A percentile compares a stretch with the other conserved stretches of the same genome.
Evolutionary conservation across 2,113 vertebrate genomes (phyloP).

Genomic region (Platycercus adscitus): DNA sequence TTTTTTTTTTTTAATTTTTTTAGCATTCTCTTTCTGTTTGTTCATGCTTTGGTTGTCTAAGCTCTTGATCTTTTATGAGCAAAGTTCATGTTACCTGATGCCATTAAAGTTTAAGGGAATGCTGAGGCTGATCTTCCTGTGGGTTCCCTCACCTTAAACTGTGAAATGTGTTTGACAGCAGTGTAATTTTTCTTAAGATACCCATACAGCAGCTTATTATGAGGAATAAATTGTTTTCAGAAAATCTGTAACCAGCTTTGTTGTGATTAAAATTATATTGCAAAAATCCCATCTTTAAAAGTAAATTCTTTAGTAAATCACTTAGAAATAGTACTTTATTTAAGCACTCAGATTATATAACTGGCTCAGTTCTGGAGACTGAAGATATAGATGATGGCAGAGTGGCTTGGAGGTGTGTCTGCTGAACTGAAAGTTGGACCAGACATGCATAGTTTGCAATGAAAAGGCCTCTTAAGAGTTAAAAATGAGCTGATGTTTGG

Average conservation of each 20-base stretch:
- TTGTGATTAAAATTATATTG: background rate
- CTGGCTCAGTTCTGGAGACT: background rate
- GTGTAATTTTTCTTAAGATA: background rate
- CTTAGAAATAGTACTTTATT: background rate
- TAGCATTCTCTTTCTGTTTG: background rate
- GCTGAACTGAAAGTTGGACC: background rate
- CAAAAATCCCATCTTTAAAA: background rate
- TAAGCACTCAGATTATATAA: background rate
- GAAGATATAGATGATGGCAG: background rate
- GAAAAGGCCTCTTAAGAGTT: background rate
- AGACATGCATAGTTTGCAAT: accelerated
- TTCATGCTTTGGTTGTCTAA: background rate
- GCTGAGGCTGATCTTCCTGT: background rate
- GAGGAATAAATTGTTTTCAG: background rate
- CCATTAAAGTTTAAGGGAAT: background rate
- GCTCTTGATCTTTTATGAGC: background rate
- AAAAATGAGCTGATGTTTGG: background rate
- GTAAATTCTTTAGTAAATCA: background rate
- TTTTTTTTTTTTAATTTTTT: too few species aligned
- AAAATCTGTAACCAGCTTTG: background rate
- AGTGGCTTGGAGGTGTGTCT: background rate
- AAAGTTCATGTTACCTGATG: background rate
- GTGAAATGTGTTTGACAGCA: background rate
- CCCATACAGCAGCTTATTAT: background rate
- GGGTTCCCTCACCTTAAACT: background rate